phyloP scores from a whole-genome alignment of 2,797 vertebrate genomes.

The Austrolebias charrua region DNA sequence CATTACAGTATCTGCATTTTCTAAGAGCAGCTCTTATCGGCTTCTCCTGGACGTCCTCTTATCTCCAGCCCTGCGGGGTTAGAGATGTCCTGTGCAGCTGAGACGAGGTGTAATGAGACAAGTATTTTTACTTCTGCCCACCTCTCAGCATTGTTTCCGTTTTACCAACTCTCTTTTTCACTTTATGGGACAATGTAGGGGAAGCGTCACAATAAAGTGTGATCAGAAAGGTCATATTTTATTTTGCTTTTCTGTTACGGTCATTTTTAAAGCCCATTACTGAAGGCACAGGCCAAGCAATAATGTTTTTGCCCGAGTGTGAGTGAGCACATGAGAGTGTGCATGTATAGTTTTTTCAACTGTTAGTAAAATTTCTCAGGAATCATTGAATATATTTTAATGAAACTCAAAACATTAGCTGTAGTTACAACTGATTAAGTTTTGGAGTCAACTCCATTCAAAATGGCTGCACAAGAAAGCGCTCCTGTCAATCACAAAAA shows the following conservation, averaged over 20 bases:
- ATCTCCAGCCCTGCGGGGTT: constrained; percentile 38
- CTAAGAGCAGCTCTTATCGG: constrained; percentile 50
- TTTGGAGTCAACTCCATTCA: too few species aligned
- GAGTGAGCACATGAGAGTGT: too few species aligned
- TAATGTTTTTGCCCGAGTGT: too few species aligned
- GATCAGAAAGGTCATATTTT: constrained; percentile 46
- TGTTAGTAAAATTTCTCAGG: too few species aligned
- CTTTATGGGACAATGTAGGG: constrained; percentile 19
- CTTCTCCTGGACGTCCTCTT: constrained; percentile 35
- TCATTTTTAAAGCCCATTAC: not conserved
- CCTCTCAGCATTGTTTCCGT: constrained; percentile 28
- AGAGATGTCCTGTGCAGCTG: constrained; percentile 47
- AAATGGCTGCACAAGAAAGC: too few species aligned
- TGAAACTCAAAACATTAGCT: too few species aligned
- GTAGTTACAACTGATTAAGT: too few species aligned
- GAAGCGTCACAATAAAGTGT: constrained; percentile 37
- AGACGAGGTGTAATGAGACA: constrained; percentile 45
- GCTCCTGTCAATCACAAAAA: too few species aligned
- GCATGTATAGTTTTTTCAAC: too few species aligned
- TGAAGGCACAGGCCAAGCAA: too few species aligned
- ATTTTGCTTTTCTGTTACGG: constrained; percentile 37
- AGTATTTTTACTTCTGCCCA: constrained; percentile 31
- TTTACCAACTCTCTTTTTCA: constrained; percentile 19
- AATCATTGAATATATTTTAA: too few species aligned
- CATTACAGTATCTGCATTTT: constrained; percentile 46